A percentile compares a stretch with the other conserved stretches of the same genome.
These are phyloP conservation scores for Gnatocerus cornutus DNA, from an alignment of 2,888 invertebrate species.

Conservation along the genomic window DNA sequence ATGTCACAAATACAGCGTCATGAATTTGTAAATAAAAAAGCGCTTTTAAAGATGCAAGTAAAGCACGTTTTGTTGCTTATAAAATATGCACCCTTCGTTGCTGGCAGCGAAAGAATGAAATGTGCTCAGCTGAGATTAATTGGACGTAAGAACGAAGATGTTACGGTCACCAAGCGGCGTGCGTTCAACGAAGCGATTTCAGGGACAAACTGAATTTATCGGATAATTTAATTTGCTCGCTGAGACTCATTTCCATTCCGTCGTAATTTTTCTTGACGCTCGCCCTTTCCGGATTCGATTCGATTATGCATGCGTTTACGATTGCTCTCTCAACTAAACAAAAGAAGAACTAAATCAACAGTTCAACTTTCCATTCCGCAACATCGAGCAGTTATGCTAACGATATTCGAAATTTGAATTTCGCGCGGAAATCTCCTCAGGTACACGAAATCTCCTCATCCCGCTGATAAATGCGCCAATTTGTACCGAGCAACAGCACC, in stretches of 20 bases:
- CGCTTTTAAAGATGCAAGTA: constrained; percentile 8
- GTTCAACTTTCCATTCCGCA: constrained; percentile 10
- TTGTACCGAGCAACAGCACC: constrained; percentile 38
- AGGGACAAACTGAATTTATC: constrained; percentile 57
- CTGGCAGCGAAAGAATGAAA: constrained; percentile 43
- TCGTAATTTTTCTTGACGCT: constrained; percentile 56
- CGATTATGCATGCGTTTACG: constrained; percentile 48
- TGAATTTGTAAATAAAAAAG: constrained; percentile 13
- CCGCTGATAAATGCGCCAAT: constrained; percentile 44
- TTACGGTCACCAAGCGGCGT: constrained; percentile 51
- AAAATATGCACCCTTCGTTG: constrained; percentile 47
- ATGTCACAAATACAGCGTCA: background rate
- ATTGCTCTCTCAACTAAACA: constrained; percentile 40
- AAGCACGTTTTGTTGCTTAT: constrained; percentile 25
- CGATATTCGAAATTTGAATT: no score
- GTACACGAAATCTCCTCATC: no score
- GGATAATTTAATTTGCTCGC: constrained; percentile 60
- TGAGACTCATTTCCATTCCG: constrained; percentile 59
- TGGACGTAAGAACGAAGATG: constrained; percentile 53
- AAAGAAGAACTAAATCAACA: constrained; percentile 32
- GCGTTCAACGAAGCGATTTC: constrained; percentile 52
- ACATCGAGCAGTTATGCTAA: background rate
- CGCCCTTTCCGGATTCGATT: constrained; percentile 49
- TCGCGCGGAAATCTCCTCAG: no score
- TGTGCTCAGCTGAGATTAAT: constrained; percentile 49